A percentile compares a stretch with the other conserved stretches of the same genome.
Evolutionary conservation across 2,888 invertebrate species (phyloP).

Genomic region (Orchesella flavescens): DNA sequence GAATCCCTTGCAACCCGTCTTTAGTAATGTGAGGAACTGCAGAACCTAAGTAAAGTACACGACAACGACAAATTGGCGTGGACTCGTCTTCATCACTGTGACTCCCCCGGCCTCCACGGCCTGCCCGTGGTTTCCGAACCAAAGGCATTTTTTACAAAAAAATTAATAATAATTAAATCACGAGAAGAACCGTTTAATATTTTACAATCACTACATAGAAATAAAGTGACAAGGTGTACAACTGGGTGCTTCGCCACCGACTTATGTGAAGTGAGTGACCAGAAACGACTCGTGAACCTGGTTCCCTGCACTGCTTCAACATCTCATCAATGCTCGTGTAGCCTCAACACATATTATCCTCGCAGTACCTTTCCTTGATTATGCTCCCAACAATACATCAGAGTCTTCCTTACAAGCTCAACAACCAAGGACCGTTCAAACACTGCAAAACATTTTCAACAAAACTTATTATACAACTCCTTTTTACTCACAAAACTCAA

Average conservation of each 20-base stretch:
- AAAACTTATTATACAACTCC: background rate
- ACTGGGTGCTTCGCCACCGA: conserved; percentile 62
- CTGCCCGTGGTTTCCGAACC: conserved; percentile 70
- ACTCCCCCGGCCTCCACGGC: conserved; percentile 69
- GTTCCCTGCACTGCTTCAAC: conserved; percentile 53
- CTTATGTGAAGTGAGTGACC: conserved; percentile 65
- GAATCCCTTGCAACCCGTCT: conserved; percentile 96
- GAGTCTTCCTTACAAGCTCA: conserved; percentile 29
- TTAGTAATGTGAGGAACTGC: conserved; percentile 98
- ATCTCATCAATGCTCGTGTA: conserved; percentile 37
- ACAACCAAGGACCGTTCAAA: conserved; percentile 20
- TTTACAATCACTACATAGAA: conserved; percentile 51
- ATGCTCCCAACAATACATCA: conserved; percentile 35
- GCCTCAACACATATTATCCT: conserved; percentile 37
- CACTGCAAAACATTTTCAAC: conserved; percentile 22
- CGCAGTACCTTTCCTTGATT: conserved; percentile 34
- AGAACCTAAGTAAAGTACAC: conserved; percentile 96
- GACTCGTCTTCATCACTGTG: conserved; percentile 78
- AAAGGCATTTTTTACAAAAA: conserved; percentile 68
- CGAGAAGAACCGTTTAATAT: conserved; percentile 38
- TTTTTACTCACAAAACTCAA: background rate
- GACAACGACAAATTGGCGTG: conserved; percentile 96
- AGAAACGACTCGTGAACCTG: conserved; percentile 62
- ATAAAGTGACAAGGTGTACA: conserved; percentile 50
- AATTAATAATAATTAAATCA: conserved; percentile 19